These are phyloP conservation scores for Oryzias woworae DNA, from an alignment of 2,113 vertebrate species.

Conservation along the genomic window DNA sequence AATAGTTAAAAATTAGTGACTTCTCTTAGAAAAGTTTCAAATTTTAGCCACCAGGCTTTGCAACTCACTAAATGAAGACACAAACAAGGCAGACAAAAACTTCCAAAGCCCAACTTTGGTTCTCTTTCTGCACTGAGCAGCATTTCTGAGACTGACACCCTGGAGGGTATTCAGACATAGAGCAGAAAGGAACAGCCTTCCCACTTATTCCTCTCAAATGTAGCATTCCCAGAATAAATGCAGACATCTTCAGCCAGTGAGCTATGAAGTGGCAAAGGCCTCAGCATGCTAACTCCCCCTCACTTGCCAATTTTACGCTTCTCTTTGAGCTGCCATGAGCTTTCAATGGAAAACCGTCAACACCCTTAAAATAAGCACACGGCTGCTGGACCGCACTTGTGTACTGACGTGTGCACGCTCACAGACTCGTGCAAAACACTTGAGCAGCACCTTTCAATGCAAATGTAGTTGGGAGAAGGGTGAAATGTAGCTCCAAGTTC, in stretches of 20 bases:
- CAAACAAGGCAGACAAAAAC: slow-evolving; percentile 43
- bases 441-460: slow-evolving; percentile 18
- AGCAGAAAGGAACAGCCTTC: slow-evolving; percentile 64
- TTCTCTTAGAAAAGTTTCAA: neutral
- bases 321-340: slow-evolving; percentile 71
- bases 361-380: slow-evolving; percentile 71
- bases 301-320: slow-evolving; percentile 75
- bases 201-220: slow-evolving; percentile 75
- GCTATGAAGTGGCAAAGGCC: slow-evolving; percentile 77
- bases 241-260: slow-evolving; percentile 80
- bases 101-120: slow-evolving; percentile 38
- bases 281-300: slow-evolving; percentile 72
- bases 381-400: slow-evolving; percentile 61
- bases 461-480: slow-evolving; percentile 30
- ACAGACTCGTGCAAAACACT: slow-evolving; percentile 21
- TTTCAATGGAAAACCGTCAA: slow-evolving; percentile 72
- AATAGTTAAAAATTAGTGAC: too few relatives aligned
- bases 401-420: slow-evolving; percentile 35
- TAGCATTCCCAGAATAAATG: slow-evolving; percentile 80
- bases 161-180: slow-evolving; percentile 52
- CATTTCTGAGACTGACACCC: slow-evolving; percentile 50
- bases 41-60: slow-evolving; percentile 11
- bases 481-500: slow-evolving; percentile 3
- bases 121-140: slow-evolving; percentile 31
- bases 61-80: slow-evolving; percentile 30